These are phyloP conservation scores for Drosophila kuntzei DNA, from an alignment of 2,888 invertebrate genomes.

Conservation along the genomic window DNA sequence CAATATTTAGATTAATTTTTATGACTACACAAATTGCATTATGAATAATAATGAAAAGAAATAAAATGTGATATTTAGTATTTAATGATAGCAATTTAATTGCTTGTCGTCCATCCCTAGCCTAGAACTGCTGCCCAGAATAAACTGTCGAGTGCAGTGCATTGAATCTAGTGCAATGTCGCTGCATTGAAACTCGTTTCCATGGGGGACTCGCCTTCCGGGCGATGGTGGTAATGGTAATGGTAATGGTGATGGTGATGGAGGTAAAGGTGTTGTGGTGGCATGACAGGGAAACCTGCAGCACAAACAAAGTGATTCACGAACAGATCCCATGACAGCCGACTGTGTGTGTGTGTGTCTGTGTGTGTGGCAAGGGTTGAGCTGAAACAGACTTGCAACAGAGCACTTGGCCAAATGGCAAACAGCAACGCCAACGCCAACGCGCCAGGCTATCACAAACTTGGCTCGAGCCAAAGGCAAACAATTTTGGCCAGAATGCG, in stretches of 20 bases:
- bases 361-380: conserved; percentile 50
- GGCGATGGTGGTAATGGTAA: conserved; percentile 39
- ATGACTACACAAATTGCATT: no score
- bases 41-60: conserved; percentile 1
- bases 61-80: conserved; percentile 7
- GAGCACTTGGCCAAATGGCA: conserved; percentile 39
- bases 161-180: conserved; percentile 77
- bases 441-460: conserved; percentile 39
- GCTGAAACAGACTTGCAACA: conserved; percentile 21
- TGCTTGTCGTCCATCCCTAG: conserved; percentile 54
- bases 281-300: conserved; percentile 56
- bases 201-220: conserved; percentile 67
- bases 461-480: conserved; percentile 55
- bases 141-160: conserved; percentile 42
- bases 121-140: conserved; percentile 40
- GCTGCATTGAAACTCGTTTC: conserved; percentile 73
- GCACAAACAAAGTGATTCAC: conserved; percentile 72
- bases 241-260: conserved; percentile 31
- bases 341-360: conserved; percentile 8
- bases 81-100: conserved; percentile 5
- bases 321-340: conserved; percentile 60
- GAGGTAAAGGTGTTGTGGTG: conserved; percentile 40
- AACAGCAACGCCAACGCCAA: conserved; percentile 60
- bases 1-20: no score
- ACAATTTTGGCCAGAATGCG: conserved; percentile 54